Evolutionary conservation across 2,797 vertebrate genomes (phyloP).

Genomic region (Epinephelus malabaricus): DNA sequence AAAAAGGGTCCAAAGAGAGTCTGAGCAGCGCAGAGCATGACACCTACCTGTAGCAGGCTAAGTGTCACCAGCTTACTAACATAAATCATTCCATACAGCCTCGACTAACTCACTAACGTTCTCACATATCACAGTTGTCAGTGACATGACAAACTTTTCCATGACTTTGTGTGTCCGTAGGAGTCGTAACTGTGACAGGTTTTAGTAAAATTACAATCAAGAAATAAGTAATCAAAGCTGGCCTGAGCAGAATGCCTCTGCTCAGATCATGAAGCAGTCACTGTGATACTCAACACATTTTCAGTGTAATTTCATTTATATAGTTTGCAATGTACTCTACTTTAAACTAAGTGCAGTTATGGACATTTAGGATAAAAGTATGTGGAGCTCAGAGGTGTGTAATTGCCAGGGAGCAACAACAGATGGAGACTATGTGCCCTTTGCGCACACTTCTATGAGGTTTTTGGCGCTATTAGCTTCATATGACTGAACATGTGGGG

Average conservation of each 20-base stretch:
- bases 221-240: constrained; percentile 1
- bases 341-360: constrained; percentile 2
- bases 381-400: constrained; percentile 3
- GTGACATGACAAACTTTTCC: constrained; percentile 3
- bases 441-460: not conserved
- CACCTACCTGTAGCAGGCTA: constrained; percentile 92
- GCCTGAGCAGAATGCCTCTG: not conserved
- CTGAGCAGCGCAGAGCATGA: constrained; percentile 92
- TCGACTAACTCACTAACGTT: not conserved
- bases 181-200: not conserved
- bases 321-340: constrained; percentile 7
- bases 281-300: not conserved
- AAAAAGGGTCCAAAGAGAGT: constrained; percentile 89
- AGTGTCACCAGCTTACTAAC: constrained; percentile 35
- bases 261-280: not conserved
- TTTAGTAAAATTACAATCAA: constrained; percentile 3
- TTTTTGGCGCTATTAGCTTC: constrained; percentile 5
- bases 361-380: not conserved
- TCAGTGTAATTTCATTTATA: not conserved
- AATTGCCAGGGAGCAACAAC: constrained; percentile 30
- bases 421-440: constrained; percentile 6
- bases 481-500: constrained; percentile 6
- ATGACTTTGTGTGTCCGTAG: not conserved
- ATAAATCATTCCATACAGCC: constrained; percentile 16
- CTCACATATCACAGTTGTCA: not conserved